Evolutionary conservation across 2,797 vertebrate species (phyloP).

Genomic region (Falco concolor): DNA sequence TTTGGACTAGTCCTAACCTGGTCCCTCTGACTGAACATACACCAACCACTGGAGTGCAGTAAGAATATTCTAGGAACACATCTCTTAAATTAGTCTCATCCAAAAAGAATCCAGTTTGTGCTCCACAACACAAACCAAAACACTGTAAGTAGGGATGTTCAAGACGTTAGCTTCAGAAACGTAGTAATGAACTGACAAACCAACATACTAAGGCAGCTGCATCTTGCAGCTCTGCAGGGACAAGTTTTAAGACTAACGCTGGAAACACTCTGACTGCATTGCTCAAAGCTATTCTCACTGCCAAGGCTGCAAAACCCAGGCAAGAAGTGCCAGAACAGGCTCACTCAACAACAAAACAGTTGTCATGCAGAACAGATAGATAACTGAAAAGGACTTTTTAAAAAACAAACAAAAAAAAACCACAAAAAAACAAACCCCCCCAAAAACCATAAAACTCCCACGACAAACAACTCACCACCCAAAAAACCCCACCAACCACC

Average conservation of each 20-base stretch:
- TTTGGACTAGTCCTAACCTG: background rate
- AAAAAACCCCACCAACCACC: background rate
- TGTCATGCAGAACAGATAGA: background rate
- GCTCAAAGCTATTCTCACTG: background rate
- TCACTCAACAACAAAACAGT: background rate
- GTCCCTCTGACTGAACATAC: background rate
- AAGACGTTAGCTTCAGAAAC: background rate
- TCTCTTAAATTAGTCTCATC: background rate
- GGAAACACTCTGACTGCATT: background rate
- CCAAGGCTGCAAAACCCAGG: background rate
- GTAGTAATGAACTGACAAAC: background rate
- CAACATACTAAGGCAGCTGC: background rate
- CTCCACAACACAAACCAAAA: constrained; percentile 14
- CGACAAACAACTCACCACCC: background rate
- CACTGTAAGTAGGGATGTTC: background rate
- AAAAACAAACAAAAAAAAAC: background rate
- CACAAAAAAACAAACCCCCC: background rate
- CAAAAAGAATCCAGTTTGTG: background rate
- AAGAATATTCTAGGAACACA: background rate
- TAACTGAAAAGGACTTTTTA: background rate
- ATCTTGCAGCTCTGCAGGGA: background rate
- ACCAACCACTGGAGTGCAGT: background rate
- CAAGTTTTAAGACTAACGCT: background rate
- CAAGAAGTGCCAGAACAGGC: background rate
- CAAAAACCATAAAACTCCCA: background rate